Percentiles rank a stretch among this genome's conserved stretches.
Evolutionary conservation across 2,888 invertebrate species (phyloP).

Genomic region (Cacoxenus indagator): DNA sequence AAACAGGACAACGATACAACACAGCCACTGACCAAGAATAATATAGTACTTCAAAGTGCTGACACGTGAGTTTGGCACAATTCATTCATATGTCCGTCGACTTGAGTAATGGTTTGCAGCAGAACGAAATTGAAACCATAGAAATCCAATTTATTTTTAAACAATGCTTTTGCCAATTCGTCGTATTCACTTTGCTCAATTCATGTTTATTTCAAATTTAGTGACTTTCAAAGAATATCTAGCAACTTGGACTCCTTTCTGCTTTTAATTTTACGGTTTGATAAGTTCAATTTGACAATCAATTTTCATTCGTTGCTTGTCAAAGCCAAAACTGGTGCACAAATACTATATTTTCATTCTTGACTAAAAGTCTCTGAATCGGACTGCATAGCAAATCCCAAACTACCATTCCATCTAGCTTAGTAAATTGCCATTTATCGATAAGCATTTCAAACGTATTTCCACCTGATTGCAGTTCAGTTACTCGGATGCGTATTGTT

Average conservation of each 20-base stretch:
- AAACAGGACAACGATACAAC: not conserved
- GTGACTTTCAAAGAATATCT: not conserved
- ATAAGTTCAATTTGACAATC: conserved; percentile 45
- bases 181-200: not conserved
- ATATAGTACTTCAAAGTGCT: no score
- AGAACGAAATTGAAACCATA: not conserved
- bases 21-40: not conserved
- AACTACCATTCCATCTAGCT: not conserved
- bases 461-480: conserved; percentile 4
- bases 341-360: not conserved
- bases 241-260: conserved; percentile 11
- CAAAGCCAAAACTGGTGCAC: not conserved
- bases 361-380: not conserved
- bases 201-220: conserved; percentile 1
- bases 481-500: not conserved
- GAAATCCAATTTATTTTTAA: conserved; percentile 15
- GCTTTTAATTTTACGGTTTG: conserved; percentile 50
- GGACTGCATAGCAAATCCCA: not conserved
- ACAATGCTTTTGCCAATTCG: not conserved
- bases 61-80: no score
- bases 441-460: conserved; percentile 7
- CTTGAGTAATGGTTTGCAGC: not conserved
- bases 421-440: not conserved
- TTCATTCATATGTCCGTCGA: no score
- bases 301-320: conserved; percentile 23